Base-by-base conservation (phyloP, 2,888 invertebrate species). In the Mythimna albipuncta region DNA sequence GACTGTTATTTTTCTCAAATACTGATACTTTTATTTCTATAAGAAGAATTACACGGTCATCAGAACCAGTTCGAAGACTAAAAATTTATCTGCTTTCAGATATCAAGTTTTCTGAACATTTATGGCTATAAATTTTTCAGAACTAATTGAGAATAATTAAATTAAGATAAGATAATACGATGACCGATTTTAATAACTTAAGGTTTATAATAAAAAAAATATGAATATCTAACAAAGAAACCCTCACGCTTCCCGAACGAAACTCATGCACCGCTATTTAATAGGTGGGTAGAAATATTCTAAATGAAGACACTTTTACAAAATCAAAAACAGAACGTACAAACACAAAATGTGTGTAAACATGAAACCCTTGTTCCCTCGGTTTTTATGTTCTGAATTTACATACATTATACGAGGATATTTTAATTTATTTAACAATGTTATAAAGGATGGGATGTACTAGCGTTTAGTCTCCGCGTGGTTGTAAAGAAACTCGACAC, bases 361-460 rank as follows among this genome's bases (percentile, higher is more conserved):
- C 75, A 84, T 38, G 47, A 38, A 66, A 74, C 72, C 80, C 72
- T 75, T 78, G 85, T 85, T 84, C 69, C 55, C 55, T 62, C 71
- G 75, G 68, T 85, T 85, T 85, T 85, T 86, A 87, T 85, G 72
- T 75, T 70, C 70, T 52, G 50, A 73, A 85, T 86, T 85, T 79
- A 85, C 85, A 85, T 85, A 85, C 54, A 81, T 85, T 86, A 79
- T 77, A 69, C 81, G 67, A 74, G 69, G 61, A 81, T 77, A 83
- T 86, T 86, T 86, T 85, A 85, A 85, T 86, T 86, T 84, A 75
- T 85, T 82, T 86, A 82, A 81, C 72, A 84, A 72, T 82, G 78
- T 82, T 74, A 81, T 74, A 82, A 80, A 77, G 81, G 76, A 67
- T 59, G 10, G 62, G 16, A 69, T 50, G 75, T 86, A 66, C 68